Conservation (phyloP, 1,140 invertebrate genomes). For the Chrysomallon squamiferum region DNA sequence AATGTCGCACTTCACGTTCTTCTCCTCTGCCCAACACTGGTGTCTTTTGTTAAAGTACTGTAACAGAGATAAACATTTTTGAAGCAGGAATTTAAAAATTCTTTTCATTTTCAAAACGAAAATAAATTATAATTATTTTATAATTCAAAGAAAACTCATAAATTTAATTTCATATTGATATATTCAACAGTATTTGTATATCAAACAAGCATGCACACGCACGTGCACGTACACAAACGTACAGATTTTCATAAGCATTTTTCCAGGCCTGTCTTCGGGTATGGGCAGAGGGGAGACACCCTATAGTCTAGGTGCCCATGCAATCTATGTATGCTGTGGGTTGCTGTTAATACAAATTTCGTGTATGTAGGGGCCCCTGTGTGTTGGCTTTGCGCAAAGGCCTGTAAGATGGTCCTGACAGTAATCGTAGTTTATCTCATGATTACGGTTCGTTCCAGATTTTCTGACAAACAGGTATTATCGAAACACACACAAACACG, state of each 20-base stretch:
- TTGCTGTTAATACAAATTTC: too few relatives aligned
- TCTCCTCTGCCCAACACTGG: slow-evolving; percentile 36
- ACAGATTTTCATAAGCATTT: not conserved
- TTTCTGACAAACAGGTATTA: too few relatives aligned
- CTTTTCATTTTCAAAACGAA: not conserved
- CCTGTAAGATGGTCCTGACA: too few relatives aligned
- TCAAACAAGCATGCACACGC: not conserved
- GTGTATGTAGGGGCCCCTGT: too few relatives aligned
- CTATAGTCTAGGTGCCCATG: too few relatives aligned
- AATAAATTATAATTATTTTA: not conserved
- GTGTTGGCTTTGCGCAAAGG: too few relatives aligned
- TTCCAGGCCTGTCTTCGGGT: not conserved
- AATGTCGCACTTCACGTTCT: slow-evolving; percentile 20
- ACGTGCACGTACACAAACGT: not conserved
- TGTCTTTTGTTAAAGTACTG: slow-evolving; percentile 40
- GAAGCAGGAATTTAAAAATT: not conserved
- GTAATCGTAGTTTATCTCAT: too few relatives aligned
- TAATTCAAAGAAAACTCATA: not conserved
- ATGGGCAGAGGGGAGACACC: not conserved
- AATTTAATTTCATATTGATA: not conserved
- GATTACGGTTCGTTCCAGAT: too few relatives aligned
- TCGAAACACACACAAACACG: too few relatives aligned
- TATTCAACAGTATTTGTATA: not conserved
- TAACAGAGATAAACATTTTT: not conserved
- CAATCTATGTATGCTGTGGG: too few relatives aligned